Conservation (phyloP, 2,888 invertebrate genomes). For the Mechanitis mazaeus region DNA sequence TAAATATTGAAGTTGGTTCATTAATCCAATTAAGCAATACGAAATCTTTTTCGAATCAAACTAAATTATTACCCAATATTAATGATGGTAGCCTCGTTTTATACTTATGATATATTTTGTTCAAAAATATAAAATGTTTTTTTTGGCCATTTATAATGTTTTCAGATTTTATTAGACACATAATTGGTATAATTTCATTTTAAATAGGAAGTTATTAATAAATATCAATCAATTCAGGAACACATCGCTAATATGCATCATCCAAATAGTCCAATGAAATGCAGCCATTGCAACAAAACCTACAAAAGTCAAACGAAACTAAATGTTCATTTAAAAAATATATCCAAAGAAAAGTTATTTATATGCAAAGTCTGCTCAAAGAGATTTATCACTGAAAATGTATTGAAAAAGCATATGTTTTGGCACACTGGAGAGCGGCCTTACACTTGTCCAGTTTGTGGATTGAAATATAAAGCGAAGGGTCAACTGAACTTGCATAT, state of each 20-base stretch:
- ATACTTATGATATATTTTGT: too few relatives aligned
- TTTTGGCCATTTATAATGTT: not conserved
- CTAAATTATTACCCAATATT: too few relatives aligned
- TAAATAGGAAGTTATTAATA: not conserved
- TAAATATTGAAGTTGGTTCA: not conserved
- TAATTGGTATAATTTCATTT: not conserved
- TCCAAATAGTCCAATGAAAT: constrained; percentile 34
- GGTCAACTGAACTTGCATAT: constrained; percentile 39
- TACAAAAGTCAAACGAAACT: constrained; percentile 42
- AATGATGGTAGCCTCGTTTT: too few relatives aligned
- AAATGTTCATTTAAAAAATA: constrained; percentile 34
- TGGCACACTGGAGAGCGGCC: constrained; percentile 47
- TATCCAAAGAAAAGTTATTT: constrained; percentile 34
- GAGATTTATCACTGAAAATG: constrained; percentile 29
- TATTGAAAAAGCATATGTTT: constrained; percentile 42
- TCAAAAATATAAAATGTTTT: not conserved
- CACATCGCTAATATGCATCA: constrained; percentile 28
- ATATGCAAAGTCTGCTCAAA: constrained; percentile 46
- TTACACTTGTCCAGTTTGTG: constrained; percentile 42
- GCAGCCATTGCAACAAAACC: constrained; percentile 44
- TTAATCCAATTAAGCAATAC: too few relatives aligned
- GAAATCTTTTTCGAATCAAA: too few relatives aligned
- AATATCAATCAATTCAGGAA: constrained; percentile 17
- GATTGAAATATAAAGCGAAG: constrained; percentile 43
- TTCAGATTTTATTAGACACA: not conserved